phyloP scores from a whole-genome alignment of 2,797 vertebrate genomes.

The Myoxocephalus aenaeus region DNA sequence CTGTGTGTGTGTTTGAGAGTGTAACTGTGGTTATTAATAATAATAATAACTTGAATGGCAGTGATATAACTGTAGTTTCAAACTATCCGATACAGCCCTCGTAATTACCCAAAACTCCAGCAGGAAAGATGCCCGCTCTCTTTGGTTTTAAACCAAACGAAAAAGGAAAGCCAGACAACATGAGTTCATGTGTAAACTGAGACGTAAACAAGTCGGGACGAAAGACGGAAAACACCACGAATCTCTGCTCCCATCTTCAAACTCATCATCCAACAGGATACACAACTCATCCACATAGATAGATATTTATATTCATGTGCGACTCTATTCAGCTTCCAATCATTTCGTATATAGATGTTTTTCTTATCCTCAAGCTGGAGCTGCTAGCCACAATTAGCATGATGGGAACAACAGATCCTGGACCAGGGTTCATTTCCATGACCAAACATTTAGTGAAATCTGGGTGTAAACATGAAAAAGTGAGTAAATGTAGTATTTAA shows the following conservation, averaged over 20 bases:
- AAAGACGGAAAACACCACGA: not conserved
- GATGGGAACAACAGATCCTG: slow-evolving; percentile 7
- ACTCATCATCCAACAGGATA: not conserved
- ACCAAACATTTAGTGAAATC: too few relatives aligned
- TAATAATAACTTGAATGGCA: not conserved
- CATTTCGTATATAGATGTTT: not conserved
- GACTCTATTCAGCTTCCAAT: not conserved
- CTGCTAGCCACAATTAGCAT: slow-evolving; percentile 3
- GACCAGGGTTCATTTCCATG: not conserved
- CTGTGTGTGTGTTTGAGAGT: too few relatives aligned
- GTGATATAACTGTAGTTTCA: not conserved
- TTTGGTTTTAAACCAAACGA: not conserved
- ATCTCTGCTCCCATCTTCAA: not conserved
- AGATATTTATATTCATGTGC: not conserved
- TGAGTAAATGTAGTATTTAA: too few relatives aligned
- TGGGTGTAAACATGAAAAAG: too few relatives aligned
- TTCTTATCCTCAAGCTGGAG: not conserved
- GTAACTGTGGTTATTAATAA: not conserved
- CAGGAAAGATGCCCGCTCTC: too few relatives aligned
- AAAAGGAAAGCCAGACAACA: not conserved
- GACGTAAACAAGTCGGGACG: not conserved
- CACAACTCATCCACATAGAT: not conserved
- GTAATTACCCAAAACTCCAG: not conserved
- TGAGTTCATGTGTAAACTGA: not conserved
- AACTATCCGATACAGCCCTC: not conserved